phyloP scores from a whole-genome alignment of 2,113 vertebrate genomes.

The Sclerurus mexicanus region DNA sequence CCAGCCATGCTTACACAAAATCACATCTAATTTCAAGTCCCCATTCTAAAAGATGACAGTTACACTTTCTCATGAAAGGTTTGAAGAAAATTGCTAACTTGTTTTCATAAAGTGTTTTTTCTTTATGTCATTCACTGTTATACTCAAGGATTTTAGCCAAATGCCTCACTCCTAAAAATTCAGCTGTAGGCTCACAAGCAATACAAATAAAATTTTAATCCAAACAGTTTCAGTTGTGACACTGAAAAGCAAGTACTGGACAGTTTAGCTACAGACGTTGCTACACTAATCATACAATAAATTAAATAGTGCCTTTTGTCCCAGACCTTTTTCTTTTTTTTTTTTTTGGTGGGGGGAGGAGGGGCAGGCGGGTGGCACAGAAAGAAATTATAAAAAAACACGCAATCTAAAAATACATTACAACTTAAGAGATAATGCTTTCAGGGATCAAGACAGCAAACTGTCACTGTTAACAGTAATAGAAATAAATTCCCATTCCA shows the following conservation, averaged over 20 bases:
- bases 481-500: neutral
- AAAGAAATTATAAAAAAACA: neutral
- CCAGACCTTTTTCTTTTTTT: neutral
- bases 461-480: neutral
- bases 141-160: neutral
- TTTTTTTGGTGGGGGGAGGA: rapidly evolving
- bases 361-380: neutral
- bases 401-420: neutral
- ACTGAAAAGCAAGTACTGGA: neutral
- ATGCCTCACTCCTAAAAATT: neutral
- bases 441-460: neutral
- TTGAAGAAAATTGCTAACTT: neutral
- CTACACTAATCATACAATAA: neutral
- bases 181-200: neutral
- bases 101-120: neutral
- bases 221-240: neutral
- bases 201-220: neutral
- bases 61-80: neutral
- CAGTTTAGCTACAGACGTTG: neutral
- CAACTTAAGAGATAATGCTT: neutral
- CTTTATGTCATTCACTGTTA: neutral
- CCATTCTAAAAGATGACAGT: neutral
- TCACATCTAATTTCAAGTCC: neutral
- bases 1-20: neutral
- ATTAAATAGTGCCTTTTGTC: neutral